Evolutionary conservation across 2,797 vertebrate genomes (phyloP), one percentile per base, ranked within the genome.

Genomic region (Chelon labrosus): DNA sequence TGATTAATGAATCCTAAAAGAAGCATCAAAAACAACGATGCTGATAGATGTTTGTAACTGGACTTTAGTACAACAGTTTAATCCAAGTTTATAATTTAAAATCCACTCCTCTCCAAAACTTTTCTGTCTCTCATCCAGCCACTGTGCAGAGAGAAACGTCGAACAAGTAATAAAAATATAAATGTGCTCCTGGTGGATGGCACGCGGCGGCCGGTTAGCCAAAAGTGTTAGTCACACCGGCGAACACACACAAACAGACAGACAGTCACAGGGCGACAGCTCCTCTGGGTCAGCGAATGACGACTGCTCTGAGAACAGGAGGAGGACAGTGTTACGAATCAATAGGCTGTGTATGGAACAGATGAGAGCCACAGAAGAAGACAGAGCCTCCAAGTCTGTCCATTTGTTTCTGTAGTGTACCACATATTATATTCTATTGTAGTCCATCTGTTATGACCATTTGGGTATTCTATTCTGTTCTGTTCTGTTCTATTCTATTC

Each of bases 181-280:
- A 35, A 35, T 13, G 55, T 66, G 22, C 38, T 51, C 5, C 22
- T 66, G 64, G 42, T 59, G 1, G 76, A 65, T 20, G 25, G 71
- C 57, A 39, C 31, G 37, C 10, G 3, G 65, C 70, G 52, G 66
- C 60, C 52, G 22, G 60, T 72, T 68, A 56, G 70, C 75, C 41
- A 70, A 44, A 1, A 44, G 13, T 38, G 50, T 85, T 73, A 74
- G 77, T 86, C 79, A 76, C 70, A 31, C 17, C 53, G 67, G 54
- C 60, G 57, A 19, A 79, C 46, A 35, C 25, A 39, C 46, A 42
- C 61, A 60, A 2, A 73, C 66, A 17, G 37, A 37, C 67, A 17
- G 54, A 68, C 65, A 12, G 58, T 60, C 79, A 56, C 68, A 16
- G 19, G 37, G 63, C 3, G 17, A 61, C 83, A 51, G 84, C 69